Evolutionary conservation across 2,888 invertebrate genomes (phyloP).

Genomic region (Eristalinus sepulchralis): DNA sequence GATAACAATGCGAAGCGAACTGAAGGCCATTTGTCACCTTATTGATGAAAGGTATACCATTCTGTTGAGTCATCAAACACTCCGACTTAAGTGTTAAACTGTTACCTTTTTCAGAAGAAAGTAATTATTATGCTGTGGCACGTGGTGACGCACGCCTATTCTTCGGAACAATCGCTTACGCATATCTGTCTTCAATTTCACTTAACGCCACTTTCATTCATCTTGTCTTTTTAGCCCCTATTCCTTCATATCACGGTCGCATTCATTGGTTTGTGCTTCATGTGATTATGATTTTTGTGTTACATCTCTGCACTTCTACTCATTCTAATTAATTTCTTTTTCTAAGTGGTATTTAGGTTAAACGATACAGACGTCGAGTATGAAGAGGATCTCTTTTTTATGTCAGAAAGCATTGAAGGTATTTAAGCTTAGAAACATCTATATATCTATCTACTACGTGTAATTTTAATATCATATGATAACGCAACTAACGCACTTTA

Average conservation of each 20-base stretch:
- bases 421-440: no score
- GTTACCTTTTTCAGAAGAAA: slow-evolving; percentile 32
- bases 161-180: slow-evolving; percentile 19
- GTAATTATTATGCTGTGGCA: slow-evolving; percentile 3
- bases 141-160: slow-evolving; percentile 22
- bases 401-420: background rate
- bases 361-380: background rate
- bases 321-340: background rate
- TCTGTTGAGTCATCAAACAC: slow-evolving; percentile 18
- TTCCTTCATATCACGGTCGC: slow-evolving; percentile 12
- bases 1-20: slow-evolving; percentile 25
- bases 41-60: background rate
- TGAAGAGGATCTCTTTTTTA: background rate
- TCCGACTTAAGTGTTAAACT: background rate
- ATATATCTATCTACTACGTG: background rate
- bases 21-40: slow-evolving; percentile 10
- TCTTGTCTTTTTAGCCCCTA: slow-evolving; percentile 4
- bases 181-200: slow-evolving; percentile 31
- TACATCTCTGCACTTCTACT: background rate
- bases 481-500: background rate
- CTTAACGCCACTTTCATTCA: slow-evolving; percentile 34
- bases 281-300: slow-evolving; percentile 22
- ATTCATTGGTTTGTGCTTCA: slow-evolving; percentile 30
- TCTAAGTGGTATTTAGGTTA: background rate
- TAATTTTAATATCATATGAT: background rate